Base-by-base conservation (phyloP, 2,888 invertebrate genomes). In the Cacoxenus indagator region DNA sequence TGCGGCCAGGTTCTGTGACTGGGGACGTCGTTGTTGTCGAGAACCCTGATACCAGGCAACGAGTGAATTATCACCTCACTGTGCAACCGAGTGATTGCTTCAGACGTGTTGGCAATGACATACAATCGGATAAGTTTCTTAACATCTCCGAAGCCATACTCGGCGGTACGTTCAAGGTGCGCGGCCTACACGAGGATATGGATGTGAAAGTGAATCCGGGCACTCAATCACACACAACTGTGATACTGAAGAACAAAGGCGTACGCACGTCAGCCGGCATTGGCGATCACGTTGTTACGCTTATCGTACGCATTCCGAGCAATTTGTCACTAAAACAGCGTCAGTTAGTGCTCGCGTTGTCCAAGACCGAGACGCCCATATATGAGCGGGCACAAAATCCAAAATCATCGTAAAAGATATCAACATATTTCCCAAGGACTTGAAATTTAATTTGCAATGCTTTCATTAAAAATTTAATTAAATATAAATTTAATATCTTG, bases 291-390 rank as follows among this genome's bases (percentile, higher is more conserved):
- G 80, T 86, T 2, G 75, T 87, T 0, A 83, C 78, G 0, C 68
- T 87, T 0, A 86, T 85, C 69, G 78, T 87, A n/a, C 83, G 82
- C 2, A 83, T 87, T 31, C 87, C 87, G 0, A 75, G 75, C 5
- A 78, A 71, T 54, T 62, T 87, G n/a, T 82, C 83, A 0, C 75
- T 83, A 51, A 87, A 87, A 64, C 87, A 87, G 37, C 80, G 87
- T 5, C 86, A 86, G 27, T 72, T 87, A 6, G 79, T 87, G 8
- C 67, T 86, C 31, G 84, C 86, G 0, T 67, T 85, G 59, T 79
- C 86, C 2, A 81, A 82, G 72, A 76, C 85, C 0, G 87, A 87
- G 69, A 83, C 84, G 45, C 84, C 82, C 19, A 72, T 81, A 8
- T 85, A 81, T 62, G 78, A 85, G 59, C 77, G 73, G 17, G 74